Evolutionary conservation across 2,888 invertebrate genomes (phyloP).

Genomic region (Eustalomyia histrio): DNA sequence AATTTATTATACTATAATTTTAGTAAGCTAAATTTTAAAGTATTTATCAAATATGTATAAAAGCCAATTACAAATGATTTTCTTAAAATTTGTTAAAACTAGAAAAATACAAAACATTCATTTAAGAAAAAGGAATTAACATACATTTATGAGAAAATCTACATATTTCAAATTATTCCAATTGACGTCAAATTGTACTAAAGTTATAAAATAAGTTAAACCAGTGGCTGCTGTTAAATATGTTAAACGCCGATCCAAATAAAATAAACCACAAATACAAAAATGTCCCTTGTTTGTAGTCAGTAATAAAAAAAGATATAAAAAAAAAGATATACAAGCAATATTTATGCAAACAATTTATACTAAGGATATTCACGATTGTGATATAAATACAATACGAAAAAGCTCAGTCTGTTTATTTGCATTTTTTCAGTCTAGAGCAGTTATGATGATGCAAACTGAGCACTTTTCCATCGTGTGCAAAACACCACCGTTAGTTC

Average conservation of each 20-base stretch:
- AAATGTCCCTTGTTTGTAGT: conserved; percentile 65
- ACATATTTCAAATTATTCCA: conserved; percentile 54
- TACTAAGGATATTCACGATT: too few relatives aligned
- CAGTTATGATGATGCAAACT: too few relatives aligned
- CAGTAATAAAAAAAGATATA: conserved; percentile 68
- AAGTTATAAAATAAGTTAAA: conserved; percentile 73
- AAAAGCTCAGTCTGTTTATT: too few relatives aligned
- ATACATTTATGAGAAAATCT: background rate
- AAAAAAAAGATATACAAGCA: too few relatives aligned
- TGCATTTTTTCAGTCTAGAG: too few relatives aligned
- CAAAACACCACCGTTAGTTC: too few relatives aligned
- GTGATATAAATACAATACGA: too few relatives aligned
- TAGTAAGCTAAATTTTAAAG: background rate
- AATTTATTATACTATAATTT: too few relatives aligned
- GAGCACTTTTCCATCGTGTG: too few relatives aligned
- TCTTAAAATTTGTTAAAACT: background rate
- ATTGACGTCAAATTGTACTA: conserved; percentile 72
- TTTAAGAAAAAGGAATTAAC: too few relatives aligned
- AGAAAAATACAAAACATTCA: too few relatives aligned
- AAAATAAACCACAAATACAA: conserved; percentile 71
- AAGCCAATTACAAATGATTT: background rate
- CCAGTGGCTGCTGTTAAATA: conserved; percentile 71
- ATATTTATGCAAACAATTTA: too few relatives aligned
- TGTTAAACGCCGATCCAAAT: conserved; percentile 70
- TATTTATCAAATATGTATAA: background rate